phyloP scores from a whole-genome alignment of 2,888 invertebrate genomes.

The Chrysolina oricalcia region DNA sequence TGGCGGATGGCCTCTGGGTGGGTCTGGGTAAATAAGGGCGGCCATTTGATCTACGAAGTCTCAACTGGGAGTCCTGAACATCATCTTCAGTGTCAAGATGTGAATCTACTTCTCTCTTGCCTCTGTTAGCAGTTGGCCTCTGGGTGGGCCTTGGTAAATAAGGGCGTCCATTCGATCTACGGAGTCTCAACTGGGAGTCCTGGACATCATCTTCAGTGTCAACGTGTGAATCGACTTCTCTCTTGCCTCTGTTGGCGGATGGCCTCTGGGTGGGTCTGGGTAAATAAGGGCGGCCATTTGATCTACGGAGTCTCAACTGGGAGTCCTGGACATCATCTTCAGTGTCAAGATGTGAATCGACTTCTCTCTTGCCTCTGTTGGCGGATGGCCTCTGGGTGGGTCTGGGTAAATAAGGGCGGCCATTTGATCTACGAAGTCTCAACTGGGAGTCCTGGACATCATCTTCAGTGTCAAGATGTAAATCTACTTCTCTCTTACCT shows the following conservation, averaged over 20 bases:
- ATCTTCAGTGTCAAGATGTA: neutral
- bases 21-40: neutral
- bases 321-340: too few relatives aligned
- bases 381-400: too few relatives aligned
- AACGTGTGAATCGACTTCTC: neutral
- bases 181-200: too few relatives aligned
- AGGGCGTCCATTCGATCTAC: neutral
- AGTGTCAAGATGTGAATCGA: too few relatives aligned
- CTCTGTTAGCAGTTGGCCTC: neutral
- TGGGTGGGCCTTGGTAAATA: neutral
- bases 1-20: neutral
- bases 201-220: neutral
- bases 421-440: neutral
- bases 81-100: neutral
- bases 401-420: too few relatives aligned
- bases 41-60: too few relatives aligned
- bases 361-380: too few relatives aligned
- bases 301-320: too few relatives aligned
- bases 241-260: neutral
- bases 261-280: slow-evolving; percentile 3
- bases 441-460: neutral
- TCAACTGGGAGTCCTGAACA: too few relatives aligned
- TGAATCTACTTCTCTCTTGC: neutral
- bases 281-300: neutral
- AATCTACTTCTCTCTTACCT: neutral